Evolutionary conservation across 53 echinoderm and acorn worm species (phyloP).

Genomic region (Holothuria scabra): DNA sequence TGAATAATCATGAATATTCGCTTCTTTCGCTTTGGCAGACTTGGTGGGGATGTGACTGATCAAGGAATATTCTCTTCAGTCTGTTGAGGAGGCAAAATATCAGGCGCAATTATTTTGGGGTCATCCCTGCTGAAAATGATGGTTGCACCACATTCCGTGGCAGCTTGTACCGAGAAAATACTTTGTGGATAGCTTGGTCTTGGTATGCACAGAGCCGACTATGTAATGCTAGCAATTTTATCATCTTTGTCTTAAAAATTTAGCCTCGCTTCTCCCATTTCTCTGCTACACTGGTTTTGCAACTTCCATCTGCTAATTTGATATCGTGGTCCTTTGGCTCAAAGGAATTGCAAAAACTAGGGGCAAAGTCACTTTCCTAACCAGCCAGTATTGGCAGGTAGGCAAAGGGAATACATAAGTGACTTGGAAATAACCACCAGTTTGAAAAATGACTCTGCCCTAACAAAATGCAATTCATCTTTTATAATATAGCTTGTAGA

Average conservation of each 20-base stretch:
- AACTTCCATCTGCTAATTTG: constrained; percentile 47
- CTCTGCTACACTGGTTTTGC: constrained; percentile 19
- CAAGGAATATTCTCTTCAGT: too few relatives aligned
- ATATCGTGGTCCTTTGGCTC: constrained; percentile 45
- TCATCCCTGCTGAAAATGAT: constrained; percentile 32
- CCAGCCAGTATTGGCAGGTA: too few relatives aligned
- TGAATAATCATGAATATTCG: too few relatives aligned
- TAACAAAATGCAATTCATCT: constrained; percentile 22
- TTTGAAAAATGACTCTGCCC: too few relatives aligned
- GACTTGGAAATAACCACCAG: too few relatives aligned
- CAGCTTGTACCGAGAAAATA: constrained; percentile 55
- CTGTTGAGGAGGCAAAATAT: too few relatives aligned
- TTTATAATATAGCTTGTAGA: constrained; percentile 51
- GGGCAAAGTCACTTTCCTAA: too few relatives aligned
- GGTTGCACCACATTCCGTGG: constrained; percentile 44
- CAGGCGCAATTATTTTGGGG: neutral
- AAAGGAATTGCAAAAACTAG: constrained; percentile 41
- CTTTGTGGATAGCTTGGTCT: constrained; percentile 46
- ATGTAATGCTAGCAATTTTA: neutral
- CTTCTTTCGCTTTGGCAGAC: too few relatives aligned
- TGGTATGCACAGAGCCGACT: constrained; percentile 44
- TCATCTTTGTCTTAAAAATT: constrained; percentile 11
- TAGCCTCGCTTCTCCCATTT: constrained; percentile 36
- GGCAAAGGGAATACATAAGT: too few relatives aligned
- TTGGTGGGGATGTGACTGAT: too few relatives aligned